phyloP scores from a whole-genome alignment of 2,797 vertebrate genomes.

The Sebastes taczanowskii region DNA sequence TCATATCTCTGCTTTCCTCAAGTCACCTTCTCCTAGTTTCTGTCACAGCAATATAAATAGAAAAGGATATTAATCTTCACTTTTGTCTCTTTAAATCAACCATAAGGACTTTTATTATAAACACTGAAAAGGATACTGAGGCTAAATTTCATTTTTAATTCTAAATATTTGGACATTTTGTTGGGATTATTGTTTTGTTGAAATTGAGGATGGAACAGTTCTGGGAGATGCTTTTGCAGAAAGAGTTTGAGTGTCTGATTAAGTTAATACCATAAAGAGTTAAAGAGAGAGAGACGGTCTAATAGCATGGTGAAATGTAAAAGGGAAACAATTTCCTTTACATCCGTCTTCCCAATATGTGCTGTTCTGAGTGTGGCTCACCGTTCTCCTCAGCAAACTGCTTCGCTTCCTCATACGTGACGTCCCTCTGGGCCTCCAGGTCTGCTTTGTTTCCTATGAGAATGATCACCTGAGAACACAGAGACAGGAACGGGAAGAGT shows the following conservation, averaged over 20 bases:
- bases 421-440: constrained; percentile 97
- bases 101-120: neutral
- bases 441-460: constrained; percentile 99
- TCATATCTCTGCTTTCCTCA: neutral
- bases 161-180: constrained; percentile 22
- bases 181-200: neutral
- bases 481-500: constrained; percentile 3
- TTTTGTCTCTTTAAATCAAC: neutral
- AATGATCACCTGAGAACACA: constrained; percentile 92
- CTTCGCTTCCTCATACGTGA: constrained; percentile 99
- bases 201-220: neutral
- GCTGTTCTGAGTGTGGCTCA: constrained; percentile 60
- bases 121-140: neutral
- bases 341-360: neutral
- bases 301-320: neutral
- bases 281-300: neutral
- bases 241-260: neutral
- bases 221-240: neutral
- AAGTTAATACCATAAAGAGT: neutral
- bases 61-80: neutral
- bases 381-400: constrained; percentile 99
- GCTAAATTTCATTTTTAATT: neutral
- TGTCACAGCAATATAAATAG: neutral
- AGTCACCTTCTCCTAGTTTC: neutral
- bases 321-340: neutral